Percentiles rank a stretch among this genome's conserved stretches.
phyloP scores from a whole-genome alignment of 2,888 invertebrate species.

The Eupeodes latifasciatus region DNA sequence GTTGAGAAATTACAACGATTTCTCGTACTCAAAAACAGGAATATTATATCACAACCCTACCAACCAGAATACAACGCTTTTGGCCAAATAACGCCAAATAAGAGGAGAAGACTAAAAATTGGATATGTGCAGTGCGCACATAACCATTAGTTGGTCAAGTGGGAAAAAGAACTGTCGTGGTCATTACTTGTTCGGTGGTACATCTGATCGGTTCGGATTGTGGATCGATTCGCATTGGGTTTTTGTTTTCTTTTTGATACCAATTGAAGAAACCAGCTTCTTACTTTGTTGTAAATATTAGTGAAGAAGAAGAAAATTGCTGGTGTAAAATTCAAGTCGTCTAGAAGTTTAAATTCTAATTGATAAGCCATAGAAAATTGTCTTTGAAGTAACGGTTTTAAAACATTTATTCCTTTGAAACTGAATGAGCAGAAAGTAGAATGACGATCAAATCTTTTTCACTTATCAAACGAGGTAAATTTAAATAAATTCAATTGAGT shows the following conservation, averaged over 20 bases:
- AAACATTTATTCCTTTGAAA: not conserved
- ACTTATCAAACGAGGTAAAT: slow-evolving; percentile 77
- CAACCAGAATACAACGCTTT: slow-evolving; percentile 3
- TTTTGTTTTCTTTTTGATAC: slow-evolving; percentile 25
- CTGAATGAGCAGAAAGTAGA: slow-evolving; percentile 1
- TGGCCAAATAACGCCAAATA: slow-evolving; percentile 47
- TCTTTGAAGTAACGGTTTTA: not conserved
- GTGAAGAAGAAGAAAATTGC: not conserved
- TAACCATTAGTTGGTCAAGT: slow-evolving; percentile 70
- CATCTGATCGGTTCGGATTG: slow-evolving; percentile 56
- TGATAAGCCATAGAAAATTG: not conserved
- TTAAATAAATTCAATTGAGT: not conserved
- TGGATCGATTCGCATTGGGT: not conserved
- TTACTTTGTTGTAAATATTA: slow-evolving; percentile 18
- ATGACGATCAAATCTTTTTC: slow-evolving; percentile 78
- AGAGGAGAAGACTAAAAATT: slow-evolving; percentile 51
- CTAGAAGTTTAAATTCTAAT: not conserved
- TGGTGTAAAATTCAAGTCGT: not conserved
- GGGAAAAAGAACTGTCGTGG: slow-evolving; percentile 63
- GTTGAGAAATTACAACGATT: too few relatives aligned
- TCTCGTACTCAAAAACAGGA: too few relatives aligned
- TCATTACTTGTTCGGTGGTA: slow-evolving; percentile 64
- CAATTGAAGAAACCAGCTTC: slow-evolving; percentile 1
- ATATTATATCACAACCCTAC: not conserved
- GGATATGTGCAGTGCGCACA: slow-evolving; percentile 17